Percentiles rank a stretch among this genome's conserved stretches.
Conservation (phyloP, 2,888 invertebrate genomes). For the Synergus umbraculus region DNA sequence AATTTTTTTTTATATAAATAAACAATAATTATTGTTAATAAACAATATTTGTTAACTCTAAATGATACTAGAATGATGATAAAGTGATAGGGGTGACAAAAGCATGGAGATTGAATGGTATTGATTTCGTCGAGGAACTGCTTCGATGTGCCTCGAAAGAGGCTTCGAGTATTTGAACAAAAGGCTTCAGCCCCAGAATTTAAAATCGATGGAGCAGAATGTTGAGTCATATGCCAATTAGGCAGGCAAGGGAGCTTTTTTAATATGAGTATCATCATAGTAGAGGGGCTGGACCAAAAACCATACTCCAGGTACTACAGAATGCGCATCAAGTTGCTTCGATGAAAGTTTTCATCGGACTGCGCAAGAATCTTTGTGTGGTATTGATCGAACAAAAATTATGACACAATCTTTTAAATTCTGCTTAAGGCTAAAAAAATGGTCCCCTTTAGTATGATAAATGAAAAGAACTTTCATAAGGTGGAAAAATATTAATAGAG, state of each 20-base stretch:
- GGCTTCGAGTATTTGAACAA: constrained; percentile 54
- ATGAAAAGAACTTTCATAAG: constrained; percentile 55
- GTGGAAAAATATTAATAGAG: constrained; percentile 66
- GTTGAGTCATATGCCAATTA: constrained; percentile 73
- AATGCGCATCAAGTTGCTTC: constrained; percentile 72
- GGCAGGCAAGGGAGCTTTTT: constrained; percentile 63
- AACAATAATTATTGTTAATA: constrained; percentile 28
- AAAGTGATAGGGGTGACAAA: background rate
- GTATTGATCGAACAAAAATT: constrained; percentile 76
- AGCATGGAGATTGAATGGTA: background rate
- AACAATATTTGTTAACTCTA: background rate
- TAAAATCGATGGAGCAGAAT: constrained; percentile 70
- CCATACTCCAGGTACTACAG: constrained; percentile 62
- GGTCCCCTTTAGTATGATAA: constrained; percentile 46
- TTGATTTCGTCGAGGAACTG: constrained; percentile 14
- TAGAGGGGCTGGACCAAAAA: constrained; percentile 57
- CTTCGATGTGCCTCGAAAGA: constrained; percentile 26
- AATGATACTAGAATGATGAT: constrained; percentile 1
- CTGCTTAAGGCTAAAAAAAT: constrained; percentile 53
- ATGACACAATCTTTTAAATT: constrained; percentile 68
- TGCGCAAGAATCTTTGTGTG: constrained; percentile 71
- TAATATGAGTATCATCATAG: constrained; percentile 61
- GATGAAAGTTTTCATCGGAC: constrained; percentile 70
- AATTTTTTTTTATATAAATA: constrained; percentile 35
- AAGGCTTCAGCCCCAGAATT: constrained; percentile 55